Conservation (phyloP, 2,888 invertebrate species). For the Melangyna quadrimaculata region DNA sequence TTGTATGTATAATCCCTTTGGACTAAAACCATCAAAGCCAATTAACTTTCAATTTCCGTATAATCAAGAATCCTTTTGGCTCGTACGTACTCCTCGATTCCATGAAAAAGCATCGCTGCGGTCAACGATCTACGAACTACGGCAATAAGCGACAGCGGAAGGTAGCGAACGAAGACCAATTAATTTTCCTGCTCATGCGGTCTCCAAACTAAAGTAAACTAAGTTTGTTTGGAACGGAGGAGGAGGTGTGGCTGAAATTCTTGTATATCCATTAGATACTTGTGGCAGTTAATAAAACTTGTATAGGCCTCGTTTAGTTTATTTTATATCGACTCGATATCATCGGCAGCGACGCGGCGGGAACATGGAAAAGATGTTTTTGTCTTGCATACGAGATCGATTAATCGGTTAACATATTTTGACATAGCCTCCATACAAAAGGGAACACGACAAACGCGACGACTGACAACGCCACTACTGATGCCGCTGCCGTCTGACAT, state of each 20-base stretch:
- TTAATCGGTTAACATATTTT: conserved; percentile 67
- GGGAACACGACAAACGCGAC: conserved; percentile 27
- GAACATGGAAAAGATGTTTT: conserved; percentile 68
- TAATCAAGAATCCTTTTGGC: conserved; percentile 54
- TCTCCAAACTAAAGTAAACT: conserved; percentile 23
- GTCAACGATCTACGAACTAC: background rate
- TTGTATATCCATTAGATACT: conserved; percentile 56
- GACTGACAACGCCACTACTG: background rate
- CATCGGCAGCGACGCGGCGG: background rate
- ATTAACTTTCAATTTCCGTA: conserved; percentile 71
- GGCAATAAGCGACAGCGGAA: background rate
- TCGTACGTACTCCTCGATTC: background rate
- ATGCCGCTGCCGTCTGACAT: background rate
- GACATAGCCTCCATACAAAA: conserved; percentile 34
- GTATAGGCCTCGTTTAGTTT: conserved; percentile 2
- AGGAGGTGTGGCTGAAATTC: conserved; percentile 19
- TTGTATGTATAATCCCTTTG: conserved; percentile 45
- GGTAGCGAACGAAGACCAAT: conserved; percentile 19
- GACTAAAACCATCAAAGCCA: conserved; percentile 63
- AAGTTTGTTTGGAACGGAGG: background rate
- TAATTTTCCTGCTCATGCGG: conserved; percentile 34
- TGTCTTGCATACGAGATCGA: conserved; percentile 52
- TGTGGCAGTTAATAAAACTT: conserved; percentile 58
- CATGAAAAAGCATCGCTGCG: background rate
- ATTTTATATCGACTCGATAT: background rate